These are phyloP conservation scores for Athalia circularis DNA, from an alignment of 2,888 invertebrate species.

Conservation along the genomic window DNA sequence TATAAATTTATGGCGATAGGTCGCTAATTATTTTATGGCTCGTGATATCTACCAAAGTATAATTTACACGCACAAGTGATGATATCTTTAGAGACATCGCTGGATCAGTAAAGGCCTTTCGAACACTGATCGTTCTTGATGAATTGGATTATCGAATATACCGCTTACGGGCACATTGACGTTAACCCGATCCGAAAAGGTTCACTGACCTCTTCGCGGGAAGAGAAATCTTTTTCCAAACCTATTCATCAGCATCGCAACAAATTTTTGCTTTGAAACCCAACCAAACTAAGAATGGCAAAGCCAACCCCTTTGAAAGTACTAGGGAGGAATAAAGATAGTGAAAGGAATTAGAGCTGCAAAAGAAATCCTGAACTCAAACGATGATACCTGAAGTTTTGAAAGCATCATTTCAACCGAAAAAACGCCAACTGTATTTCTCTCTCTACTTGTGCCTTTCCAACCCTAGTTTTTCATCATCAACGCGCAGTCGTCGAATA, in stretches of 20 bases:
- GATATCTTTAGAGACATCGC: neutral
- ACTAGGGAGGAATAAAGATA: neutral
- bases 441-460: neutral
- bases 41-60: too few species aligned
- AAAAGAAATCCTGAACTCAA: constrained; percentile 1
- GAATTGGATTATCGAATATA: constrained; percentile 34
- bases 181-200: constrained; percentile 27
- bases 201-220: constrained; percentile 8
- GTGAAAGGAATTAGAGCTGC: constrained; percentile 2
- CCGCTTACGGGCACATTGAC: constrained; percentile 27
- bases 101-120: neutral
- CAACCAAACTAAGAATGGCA: neutral
- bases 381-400: constrained; percentile 11
- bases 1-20: too few species aligned
- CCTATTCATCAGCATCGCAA: constrained; percentile 13
- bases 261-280: constrained; percentile 18
- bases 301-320: neutral
- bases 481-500: constrained; percentile 28
- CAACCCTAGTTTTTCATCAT: constrained; percentile 1
- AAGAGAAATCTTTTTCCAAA: constrained; percentile 23
- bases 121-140: constrained; percentile 30
- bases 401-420: neutral
- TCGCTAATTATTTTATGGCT: too few species aligned
- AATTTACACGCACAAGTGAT: too few species aligned
- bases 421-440: constrained; percentile 15